Percentiles rank a stretch among this genome's conserved stretches.
These are phyloP conservation scores for Chauna torquata DNA, from an alignment of 2,113 vertebrate genomes.

Conservation along the genomic window DNA sequence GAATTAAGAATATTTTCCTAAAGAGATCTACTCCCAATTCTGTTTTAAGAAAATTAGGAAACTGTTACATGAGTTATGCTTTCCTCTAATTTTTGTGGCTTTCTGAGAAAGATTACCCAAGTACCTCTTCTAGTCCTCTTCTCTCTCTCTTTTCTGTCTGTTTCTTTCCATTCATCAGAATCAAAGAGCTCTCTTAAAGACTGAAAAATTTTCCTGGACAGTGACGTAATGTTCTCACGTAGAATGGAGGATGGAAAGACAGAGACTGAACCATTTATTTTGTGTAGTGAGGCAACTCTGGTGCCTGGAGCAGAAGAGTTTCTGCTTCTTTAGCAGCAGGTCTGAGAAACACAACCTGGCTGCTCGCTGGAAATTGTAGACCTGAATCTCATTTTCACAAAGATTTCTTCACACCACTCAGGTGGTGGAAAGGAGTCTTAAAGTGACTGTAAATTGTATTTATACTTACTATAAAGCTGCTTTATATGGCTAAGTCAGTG, in stretches of 20 bases:
- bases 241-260: background rate
- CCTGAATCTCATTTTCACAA: background rate
- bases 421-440: slow-evolving; percentile 13
- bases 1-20: slow-evolving; percentile 17
- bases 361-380: background rate
- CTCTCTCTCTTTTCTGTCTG: background rate
- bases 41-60: background rate
- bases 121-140: background rate
- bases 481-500: slow-evolving; percentile 1
- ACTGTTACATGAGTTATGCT: background rate
- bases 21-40: background rate
- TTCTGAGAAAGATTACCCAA: background rate
- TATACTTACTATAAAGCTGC: background rate
- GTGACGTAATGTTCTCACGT: background rate
- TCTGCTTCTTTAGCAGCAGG: background rate
- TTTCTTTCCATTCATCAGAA: background rate
- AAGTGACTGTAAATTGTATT: slow-evolving; percentile 20
- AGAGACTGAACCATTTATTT: background rate
- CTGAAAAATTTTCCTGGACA: background rate
- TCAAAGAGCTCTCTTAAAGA: background rate
- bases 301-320: background rate
- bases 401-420: slow-evolving; percentile 17
- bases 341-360: background rate
- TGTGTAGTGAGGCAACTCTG: background rate
- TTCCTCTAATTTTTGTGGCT: background rate